Evolutionary conservation across 2,888 invertebrate genomes (phyloP).

Genomic region (Axea sp.): DNA sequence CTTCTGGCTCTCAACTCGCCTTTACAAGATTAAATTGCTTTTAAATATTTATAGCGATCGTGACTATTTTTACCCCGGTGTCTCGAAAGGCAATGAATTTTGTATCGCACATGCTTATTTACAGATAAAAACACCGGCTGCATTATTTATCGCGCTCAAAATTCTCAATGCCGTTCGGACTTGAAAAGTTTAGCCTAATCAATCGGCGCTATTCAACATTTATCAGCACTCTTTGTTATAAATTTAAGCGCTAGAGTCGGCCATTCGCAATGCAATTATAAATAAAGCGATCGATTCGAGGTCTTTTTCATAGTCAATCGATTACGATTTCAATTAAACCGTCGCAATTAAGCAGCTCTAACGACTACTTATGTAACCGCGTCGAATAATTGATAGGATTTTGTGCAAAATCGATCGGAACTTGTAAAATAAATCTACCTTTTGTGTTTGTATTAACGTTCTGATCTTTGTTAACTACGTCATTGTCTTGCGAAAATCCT

Average conservation of each 20-base stretch:
- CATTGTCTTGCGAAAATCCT: slow-evolving; percentile 61
- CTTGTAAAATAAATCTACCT: too few species aligned
- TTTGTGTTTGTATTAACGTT: slow-evolving; percentile 46
- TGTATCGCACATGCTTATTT: slow-evolving; percentile 13
- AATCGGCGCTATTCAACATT: slow-evolving; percentile 26
- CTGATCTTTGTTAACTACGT: slow-evolving; percentile 74
- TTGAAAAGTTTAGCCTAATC: slow-evolving; percentile 4
- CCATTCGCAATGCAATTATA: slow-evolving; percentile 20
- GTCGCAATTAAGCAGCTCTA: background rate
- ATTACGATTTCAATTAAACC: slow-evolving; percentile 2
- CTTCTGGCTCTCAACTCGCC: slow-evolving; percentile 1
- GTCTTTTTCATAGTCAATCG: slow-evolving; percentile 5
- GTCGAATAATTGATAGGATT: background rate
- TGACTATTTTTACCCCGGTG: slow-evolving; percentile 14
- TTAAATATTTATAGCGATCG: slow-evolving; percentile 23
- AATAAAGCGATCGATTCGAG: slow-evolving; percentile 26
- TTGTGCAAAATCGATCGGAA: background rate
- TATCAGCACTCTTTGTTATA: slow-evolving; percentile 17
- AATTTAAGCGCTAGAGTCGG: slow-evolving; percentile 21
- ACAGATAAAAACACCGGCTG: slow-evolving; percentile 11
- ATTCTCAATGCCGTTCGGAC: slow-evolving; percentile 16
- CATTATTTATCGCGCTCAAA: slow-evolving; percentile 18
- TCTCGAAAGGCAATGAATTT: slow-evolving; percentile 12
- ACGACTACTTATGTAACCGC: too few species aligned
- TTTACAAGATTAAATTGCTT: slow-evolving; percentile 22